These are phyloP conservation scores for Varanus salvator DNA, from an alignment of 2,113 vertebrate genomes.

Conservation along the genomic window DNA sequence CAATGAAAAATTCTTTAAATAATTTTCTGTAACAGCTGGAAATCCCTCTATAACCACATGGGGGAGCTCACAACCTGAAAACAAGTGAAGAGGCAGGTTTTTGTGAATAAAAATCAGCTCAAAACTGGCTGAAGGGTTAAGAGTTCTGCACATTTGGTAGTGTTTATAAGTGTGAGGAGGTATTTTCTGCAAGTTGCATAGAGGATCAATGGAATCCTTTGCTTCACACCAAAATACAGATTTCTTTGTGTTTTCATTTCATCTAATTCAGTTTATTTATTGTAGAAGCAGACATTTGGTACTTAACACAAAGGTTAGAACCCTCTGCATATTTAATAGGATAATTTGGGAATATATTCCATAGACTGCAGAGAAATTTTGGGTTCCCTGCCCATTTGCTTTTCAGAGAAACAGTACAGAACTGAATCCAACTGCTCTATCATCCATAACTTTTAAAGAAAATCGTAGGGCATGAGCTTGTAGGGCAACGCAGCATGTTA, in stretches of 20 bases:
- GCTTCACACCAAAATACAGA: neutral
- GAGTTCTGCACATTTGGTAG: neutral
- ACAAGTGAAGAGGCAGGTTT: neutral
- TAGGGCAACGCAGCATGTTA: neutral
- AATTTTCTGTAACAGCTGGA: neutral
- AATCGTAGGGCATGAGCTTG: too few species aligned
- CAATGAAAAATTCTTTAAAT: rapidly evolving
- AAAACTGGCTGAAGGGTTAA: neutral
- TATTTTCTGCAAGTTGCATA: neutral
- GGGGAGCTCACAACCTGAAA: constrained; percentile 67
- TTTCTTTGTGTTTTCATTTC: neutral
- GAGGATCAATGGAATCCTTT: neutral
- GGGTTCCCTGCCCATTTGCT: neutral
- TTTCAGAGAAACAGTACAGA: neutral
- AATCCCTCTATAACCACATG: constrained; percentile 58
- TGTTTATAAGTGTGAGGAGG: neutral
- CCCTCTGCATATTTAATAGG: neutral
- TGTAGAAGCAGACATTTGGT: neutral
- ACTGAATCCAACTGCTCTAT: neutral
- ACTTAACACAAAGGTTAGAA: neutral
- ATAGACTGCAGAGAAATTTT: neutral
- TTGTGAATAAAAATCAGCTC: rapidly evolving
- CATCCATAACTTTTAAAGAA: neutral
- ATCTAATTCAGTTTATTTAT: neutral
- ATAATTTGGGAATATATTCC: neutral